Percentiles rank a stretch among this genome's conserved stretches.
Conservation (phyloP, 2,888 invertebrate genomes). For the Tipula confusa region DNA sequence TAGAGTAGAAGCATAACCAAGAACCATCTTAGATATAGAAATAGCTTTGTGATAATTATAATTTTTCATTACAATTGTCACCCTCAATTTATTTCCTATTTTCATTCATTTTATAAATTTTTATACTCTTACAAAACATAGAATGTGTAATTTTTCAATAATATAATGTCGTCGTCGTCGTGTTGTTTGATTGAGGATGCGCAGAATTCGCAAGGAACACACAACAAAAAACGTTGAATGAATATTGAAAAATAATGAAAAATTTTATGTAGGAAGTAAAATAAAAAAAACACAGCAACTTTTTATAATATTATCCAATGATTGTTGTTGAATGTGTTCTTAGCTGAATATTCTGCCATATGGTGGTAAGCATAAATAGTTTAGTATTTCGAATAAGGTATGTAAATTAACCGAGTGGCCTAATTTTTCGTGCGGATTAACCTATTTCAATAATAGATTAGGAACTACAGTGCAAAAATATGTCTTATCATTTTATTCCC, state of each 20-base stretch:
- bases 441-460: background rate
- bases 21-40: no score
- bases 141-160: background rate
- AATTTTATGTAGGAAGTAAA: background rate
- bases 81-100: no score
- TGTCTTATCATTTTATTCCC: background rate
- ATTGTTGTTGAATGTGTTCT: background rate
- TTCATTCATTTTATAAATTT: background rate
- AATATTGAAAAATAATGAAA: background rate
- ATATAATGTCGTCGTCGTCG: background rate
- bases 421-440: background rate
- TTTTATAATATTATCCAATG: background rate
- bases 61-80: background rate
- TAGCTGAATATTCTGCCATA: background rate
- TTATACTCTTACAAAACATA: background rate
- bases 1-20: no score
- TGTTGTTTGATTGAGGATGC: background rate
- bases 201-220: constrained; percentile 9
- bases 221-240: background rate
- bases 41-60: no score
- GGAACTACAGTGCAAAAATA: background rate
- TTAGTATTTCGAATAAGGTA: background rate
- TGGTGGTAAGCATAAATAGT: background rate
- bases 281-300: background rate
- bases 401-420: background rate